These are phyloP conservation scores for Hybognathus amarus DNA, from an alignment of 2,797 vertebrate genomes.

Conservation along the genomic window DNA sequence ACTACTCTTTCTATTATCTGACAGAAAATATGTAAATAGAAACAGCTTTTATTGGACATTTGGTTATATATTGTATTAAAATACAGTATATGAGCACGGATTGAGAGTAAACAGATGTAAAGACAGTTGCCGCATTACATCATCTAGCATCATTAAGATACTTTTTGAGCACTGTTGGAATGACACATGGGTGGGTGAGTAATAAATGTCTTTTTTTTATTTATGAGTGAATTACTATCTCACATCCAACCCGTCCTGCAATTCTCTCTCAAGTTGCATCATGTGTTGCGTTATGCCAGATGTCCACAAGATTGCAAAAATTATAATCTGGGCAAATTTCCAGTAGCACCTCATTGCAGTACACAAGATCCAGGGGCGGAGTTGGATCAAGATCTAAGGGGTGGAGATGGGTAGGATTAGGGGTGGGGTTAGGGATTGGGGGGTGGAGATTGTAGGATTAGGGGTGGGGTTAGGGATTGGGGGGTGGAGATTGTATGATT, in stretches of 20 bases:
- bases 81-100: background rate
- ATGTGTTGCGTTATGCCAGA: background rate
- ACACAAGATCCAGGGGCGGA: no score
- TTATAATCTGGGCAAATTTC: background rate
- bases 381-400: no score
- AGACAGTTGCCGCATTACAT: background rate
- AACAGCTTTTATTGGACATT: background rate
- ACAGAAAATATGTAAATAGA: background rate
- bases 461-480: no score
- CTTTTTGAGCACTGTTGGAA: background rate
- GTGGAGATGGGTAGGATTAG: no score
- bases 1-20: background rate
- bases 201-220: background rate
- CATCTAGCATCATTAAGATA: background rate
- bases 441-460: no score
- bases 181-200: background rate
- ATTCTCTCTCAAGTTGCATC: background rate
- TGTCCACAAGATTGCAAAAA: slow-evolving; percentile 8
- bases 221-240: background rate
- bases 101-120: background rate
- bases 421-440: no score
- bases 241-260: background rate
- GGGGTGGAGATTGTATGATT: no score
- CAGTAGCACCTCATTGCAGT: no score
- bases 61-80: background rate